Base-by-base conservation (phyloP, 2,888 invertebrate genomes). In the Erebia aethiops region DNA sequence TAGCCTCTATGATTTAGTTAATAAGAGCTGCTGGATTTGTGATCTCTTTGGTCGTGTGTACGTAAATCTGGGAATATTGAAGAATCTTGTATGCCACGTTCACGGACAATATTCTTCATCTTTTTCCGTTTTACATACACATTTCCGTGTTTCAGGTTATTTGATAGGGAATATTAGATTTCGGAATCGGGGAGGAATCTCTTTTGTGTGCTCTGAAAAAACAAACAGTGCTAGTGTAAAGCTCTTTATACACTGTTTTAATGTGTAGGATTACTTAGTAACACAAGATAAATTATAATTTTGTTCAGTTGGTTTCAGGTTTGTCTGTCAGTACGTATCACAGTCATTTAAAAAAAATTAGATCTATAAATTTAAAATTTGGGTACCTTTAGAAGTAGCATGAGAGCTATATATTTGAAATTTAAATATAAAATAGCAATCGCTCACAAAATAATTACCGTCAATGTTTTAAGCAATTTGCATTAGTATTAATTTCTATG, bases 21-120 rank as follows among this genome's bases (percentile, higher is more conserved):
- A 67, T 72, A 74, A 64, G 70, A 57, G 43, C 51, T 65, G 5
- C n/a, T 10, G 35, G 2, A 49, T 26, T 43, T 56, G 51, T 46
- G 35, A 13, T 46, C 18, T 41, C 21, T 56, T 41, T 62, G 35
- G 61, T 18, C 4, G 60, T 58, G 57, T 64, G 64, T 71, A 73
- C 69, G 69, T 72, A 74, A 74, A 91, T 90, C 88, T 87, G 85
- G 77, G 87, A 86, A 87, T 89, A 87, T 87, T 80, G 74, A 77
- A 77, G 85, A 82, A 86, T 89, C 87, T 84, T 81, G 84, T 84
- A 87, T 87, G 83, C 84, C 79, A 79, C 83, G 84, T 84, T 85
- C 87, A 84, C 82, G 80, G 82, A 80, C 81, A 79, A 82, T 83
- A 86, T 89, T 82, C 83, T 85, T 85, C 83, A 84, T 84, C 77